Evolutionary conservation across 1,140 invertebrate genomes (phyloP).

Genomic region (Hestina assimilis): DNA sequence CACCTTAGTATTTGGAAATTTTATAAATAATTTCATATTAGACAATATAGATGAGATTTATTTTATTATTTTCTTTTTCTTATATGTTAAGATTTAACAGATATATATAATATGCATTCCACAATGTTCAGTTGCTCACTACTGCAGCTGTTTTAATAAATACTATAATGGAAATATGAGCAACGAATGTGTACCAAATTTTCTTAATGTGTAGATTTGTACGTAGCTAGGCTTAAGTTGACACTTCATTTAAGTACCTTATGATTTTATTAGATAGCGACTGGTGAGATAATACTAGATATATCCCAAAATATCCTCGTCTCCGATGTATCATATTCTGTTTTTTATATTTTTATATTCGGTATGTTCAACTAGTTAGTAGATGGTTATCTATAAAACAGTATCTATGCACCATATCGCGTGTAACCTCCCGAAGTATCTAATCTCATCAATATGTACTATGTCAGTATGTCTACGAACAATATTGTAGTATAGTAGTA

Average conservation of each 20-base stretch:
- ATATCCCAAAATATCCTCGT: background rate
- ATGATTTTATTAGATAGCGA: conserved; percentile 17
- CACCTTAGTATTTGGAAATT: conserved; percentile 10
- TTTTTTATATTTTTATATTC: conserved; percentile 18
- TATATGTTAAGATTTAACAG: conserved; percentile 23
- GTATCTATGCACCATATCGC: background rate
- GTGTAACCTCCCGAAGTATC: conserved; percentile 10
- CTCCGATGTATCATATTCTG: conserved; percentile 9
- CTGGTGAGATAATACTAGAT: conserved; percentile 5
- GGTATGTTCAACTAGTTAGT: conserved; percentile 14
- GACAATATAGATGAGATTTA: conserved; percentile 21
- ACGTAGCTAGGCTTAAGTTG: conserved; percentile 67
- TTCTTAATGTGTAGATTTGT: conserved; percentile 64
- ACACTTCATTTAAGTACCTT: conserved; percentile 45
- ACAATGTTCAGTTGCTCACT: conserved; percentile 63
- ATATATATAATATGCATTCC: conserved; percentile 57
- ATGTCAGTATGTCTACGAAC: conserved; percentile 37
- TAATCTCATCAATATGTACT: conserved; percentile 25
- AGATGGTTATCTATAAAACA: conserved; percentile 1
- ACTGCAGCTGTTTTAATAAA: conserved; percentile 47
- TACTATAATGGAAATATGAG: conserved; percentile 63
- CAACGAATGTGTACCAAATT: conserved; percentile 78
- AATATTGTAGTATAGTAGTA: conserved; percentile 59
- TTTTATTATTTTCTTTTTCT: conserved; percentile 25
- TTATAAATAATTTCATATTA: conserved; percentile 30